Percentiles rank a stretch among this genome's conserved stretches.
These are phyloP conservation scores for Thymelicus lineola DNA, from an alignment of 2,888 invertebrate species.

Conservation along the genomic window DNA sequence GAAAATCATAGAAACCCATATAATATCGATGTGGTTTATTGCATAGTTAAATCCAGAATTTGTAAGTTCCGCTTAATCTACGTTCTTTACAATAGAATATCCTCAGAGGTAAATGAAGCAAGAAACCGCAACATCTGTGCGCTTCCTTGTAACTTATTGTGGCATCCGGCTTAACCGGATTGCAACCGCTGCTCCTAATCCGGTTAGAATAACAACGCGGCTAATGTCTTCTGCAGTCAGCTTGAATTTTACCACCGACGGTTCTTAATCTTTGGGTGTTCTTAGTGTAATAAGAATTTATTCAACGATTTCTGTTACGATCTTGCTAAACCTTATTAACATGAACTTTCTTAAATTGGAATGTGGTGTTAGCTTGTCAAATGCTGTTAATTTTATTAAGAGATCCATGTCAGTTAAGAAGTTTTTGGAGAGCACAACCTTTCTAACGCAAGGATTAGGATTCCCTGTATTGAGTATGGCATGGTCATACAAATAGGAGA, in stretches of 20 bases:
- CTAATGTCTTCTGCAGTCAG: conserved; percentile 64
- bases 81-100: background rate
- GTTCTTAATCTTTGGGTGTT: conserved; percentile 12
- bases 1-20: no score
- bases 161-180: conserved; percentile 76
- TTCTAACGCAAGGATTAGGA: no score
- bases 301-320: background rate
- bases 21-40: no score
- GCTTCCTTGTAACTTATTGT: conserved; percentile 75
- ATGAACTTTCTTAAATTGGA: no score
- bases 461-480: no score
- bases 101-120: conserved; percentile 29
- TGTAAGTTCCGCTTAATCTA: conserved; percentile 8
- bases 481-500: no score
- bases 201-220: conserved; percentile 81
- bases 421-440: no score
- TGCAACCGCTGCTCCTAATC: conserved; percentile 81
- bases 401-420: no score
- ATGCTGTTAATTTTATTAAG: no score
- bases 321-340: no score
- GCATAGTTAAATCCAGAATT: background rate
- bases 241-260: conserved; percentile 8
- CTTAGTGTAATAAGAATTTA: conserved; percentile 17
- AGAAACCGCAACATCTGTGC: conserved; percentile 68
- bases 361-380: no score